phyloP scores from a whole-genome alignment of 1,140 invertebrate species.

The Drosophila bocqueti region DNA sequence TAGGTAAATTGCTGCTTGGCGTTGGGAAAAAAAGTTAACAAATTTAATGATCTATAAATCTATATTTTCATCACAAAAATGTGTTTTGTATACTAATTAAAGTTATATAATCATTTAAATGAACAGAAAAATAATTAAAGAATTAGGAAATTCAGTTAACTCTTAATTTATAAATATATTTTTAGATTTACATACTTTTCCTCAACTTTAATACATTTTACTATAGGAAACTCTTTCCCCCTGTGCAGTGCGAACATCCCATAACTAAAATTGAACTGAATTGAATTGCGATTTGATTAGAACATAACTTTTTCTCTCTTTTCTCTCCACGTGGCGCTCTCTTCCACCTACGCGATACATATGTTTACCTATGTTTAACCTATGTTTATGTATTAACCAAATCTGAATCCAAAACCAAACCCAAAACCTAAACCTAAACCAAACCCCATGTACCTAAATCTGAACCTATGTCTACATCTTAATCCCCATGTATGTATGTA shows the following conservation, averaged over 20 bases:
- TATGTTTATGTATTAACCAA: slow-evolving; percentile 46
- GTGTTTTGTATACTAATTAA: background rate
- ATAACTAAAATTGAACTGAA: slow-evolving; percentile 42
- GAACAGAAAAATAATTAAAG: background rate
- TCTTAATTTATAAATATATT: background rate
- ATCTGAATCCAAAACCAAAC: slow-evolving; percentile 13
- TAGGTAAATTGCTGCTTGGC: background rate
- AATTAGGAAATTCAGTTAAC: background rate
- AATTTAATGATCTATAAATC: background rate
- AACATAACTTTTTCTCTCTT: slow-evolving; percentile 80
- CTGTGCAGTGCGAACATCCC: slow-evolving; percentile 25
- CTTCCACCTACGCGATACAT: slow-evolving; percentile 61
- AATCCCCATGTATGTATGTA: slow-evolving; percentile 29
- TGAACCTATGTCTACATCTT: slow-evolving; percentile 11
- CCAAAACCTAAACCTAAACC: background rate
- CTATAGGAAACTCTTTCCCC: background rate
- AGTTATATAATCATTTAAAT: background rate
- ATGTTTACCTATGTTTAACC: slow-evolving; percentile 41
- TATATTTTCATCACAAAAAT: background rate
- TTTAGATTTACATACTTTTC: background rate
- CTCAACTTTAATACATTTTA: background rate
- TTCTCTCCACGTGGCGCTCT: slow-evolving; percentile 77
- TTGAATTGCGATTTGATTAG: slow-evolving; percentile 67
- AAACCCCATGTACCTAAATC: background rate
- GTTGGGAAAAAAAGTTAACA: no score